These are phyloP conservation scores for Pollenia angustigena DNA, from an alignment of 2,888 invertebrate genomes.

Conservation along the genomic window DNA sequence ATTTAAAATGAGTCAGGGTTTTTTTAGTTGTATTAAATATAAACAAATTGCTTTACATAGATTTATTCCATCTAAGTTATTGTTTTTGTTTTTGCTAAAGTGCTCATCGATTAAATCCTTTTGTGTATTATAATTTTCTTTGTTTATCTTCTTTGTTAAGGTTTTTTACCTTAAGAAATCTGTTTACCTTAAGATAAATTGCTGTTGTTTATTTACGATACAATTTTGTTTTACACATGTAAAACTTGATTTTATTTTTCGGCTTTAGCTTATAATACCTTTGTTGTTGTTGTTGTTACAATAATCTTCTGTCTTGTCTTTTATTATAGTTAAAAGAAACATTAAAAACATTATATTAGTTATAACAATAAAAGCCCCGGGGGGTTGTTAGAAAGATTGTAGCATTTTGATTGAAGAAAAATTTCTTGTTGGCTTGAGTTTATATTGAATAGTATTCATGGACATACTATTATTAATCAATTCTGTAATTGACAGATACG, in stretches of 20 bases:
- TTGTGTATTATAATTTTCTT: slow-evolving; percentile 42
- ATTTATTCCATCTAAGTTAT: slow-evolving; percentile 5
- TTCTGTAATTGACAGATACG: too few species aligned
- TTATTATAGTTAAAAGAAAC: slow-evolving; percentile 41
- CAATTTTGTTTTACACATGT: slow-evolving; percentile 40
- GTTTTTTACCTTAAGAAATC: slow-evolving; percentile 49
- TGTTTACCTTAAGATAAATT: slow-evolving; percentile 62
- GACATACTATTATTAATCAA: not conserved
- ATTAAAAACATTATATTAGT: slow-evolving; percentile 23
- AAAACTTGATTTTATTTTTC: slow-evolving; percentile 37
- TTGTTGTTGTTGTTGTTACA: slow-evolving; percentile 34
- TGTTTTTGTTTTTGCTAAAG: not conserved
- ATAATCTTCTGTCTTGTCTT: slow-evolving; percentile 48
- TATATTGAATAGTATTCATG: not conserved
- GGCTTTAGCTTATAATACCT: not conserved
- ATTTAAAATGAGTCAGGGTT: not conserved
- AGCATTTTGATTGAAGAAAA: not conserved
- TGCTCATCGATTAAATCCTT: slow-evolving; percentile 35
- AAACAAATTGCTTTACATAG: slow-evolving; percentile 63
- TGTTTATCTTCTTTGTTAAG: slow-evolving; percentile 8
- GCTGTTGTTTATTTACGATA: slow-evolving; percentile 30
- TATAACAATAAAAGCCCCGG: slow-evolving; percentile 27
- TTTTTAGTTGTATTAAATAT: slow-evolving; percentile 58
- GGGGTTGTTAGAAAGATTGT: slow-evolving; percentile 9
- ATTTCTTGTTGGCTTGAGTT: slow-evolving; percentile 16